Evolutionary conservation across 1,140 invertebrate genomes (phyloP).

Genomic region (Tribolium castaneum): DNA sequence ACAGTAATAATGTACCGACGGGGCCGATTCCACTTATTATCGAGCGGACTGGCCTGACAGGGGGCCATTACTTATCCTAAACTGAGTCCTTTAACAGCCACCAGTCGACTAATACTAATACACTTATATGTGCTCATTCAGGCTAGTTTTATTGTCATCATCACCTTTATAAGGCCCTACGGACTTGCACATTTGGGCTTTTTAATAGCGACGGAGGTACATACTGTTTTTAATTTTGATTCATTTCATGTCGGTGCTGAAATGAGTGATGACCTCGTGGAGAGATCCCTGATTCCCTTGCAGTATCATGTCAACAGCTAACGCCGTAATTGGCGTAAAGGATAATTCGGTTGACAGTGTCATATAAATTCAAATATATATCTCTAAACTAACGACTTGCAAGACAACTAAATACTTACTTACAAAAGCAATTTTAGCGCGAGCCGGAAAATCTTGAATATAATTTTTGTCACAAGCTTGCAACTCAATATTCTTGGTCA

Average conservation of each 20-base stretch:
- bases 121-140: slow-evolving; percentile 55
- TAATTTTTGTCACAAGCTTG: too few species aligned
- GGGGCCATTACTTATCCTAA: slow-evolving; percentile 63
- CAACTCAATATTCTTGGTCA: too few species aligned
- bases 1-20: slow-evolving; percentile 46
- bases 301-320: slow-evolving; percentile 38
- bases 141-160: slow-evolving; percentile 36
- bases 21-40: slow-evolving; percentile 34
- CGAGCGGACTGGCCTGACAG: slow-evolving; percentile 53
- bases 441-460: too few species aligned
- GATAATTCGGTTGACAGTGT: slow-evolving; percentile 39
- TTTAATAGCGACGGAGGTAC: background rate
- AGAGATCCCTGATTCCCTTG: slow-evolving; percentile 1
- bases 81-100: slow-evolving; percentile 60
- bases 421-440: background rate
- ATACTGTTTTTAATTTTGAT: slow-evolving; percentile 12
- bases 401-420: slow-evolving; percentile 18
- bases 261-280: background rate
- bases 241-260: background rate
- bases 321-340: slow-evolving; percentile 38
- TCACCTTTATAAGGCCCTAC: slow-evolving; percentile 1
- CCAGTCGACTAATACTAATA: slow-evolving; percentile 61
- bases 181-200: slow-evolving; percentile 10
- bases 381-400: slow-evolving; percentile 15
- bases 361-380: slow-evolving; percentile 40